phyloP scores from a whole-genome alignment of 2,797 vertebrate species.

The Sylvia borin region DNA sequence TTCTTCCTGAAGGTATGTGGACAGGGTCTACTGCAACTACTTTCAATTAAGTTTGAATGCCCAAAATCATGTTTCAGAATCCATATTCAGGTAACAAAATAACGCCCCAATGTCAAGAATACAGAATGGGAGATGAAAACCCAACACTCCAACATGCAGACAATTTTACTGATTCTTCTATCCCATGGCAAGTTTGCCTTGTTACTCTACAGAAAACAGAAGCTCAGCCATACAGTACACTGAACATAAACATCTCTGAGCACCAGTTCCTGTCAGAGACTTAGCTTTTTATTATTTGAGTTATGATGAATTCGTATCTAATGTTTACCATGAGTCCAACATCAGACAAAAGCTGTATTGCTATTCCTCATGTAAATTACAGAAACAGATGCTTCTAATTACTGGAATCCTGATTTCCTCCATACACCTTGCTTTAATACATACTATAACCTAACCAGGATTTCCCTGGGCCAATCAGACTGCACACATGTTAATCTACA shows the following conservation, averaged over 20 bases:
- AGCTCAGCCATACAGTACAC: background rate
- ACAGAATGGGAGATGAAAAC: background rate
- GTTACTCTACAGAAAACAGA: background rate
- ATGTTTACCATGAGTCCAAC: background rate
- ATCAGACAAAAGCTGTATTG: background rate
- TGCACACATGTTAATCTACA: background rate
- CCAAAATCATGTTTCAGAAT: background rate
- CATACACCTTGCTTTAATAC: background rate
- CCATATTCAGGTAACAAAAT: background rate
- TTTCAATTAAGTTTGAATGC: background rate
- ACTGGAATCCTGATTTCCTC: background rate
- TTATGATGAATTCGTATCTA: background rate
- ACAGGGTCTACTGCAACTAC: background rate
- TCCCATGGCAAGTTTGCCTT: background rate
- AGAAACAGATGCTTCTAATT: background rate
- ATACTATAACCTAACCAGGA: background rate
- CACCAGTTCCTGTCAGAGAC: background rate
- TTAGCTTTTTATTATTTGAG: background rate
- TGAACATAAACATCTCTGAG: background rate
- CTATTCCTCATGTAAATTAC: background rate
- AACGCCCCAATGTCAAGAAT: rapidly evolving
- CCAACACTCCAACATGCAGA: background rate
- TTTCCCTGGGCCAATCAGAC: background rate
- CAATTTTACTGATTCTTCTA: background rate
- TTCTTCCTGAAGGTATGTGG: background rate